phyloP scores from a whole-genome alignment of 1,140 invertebrate genomes.

The Micrasema minimum region DNA sequence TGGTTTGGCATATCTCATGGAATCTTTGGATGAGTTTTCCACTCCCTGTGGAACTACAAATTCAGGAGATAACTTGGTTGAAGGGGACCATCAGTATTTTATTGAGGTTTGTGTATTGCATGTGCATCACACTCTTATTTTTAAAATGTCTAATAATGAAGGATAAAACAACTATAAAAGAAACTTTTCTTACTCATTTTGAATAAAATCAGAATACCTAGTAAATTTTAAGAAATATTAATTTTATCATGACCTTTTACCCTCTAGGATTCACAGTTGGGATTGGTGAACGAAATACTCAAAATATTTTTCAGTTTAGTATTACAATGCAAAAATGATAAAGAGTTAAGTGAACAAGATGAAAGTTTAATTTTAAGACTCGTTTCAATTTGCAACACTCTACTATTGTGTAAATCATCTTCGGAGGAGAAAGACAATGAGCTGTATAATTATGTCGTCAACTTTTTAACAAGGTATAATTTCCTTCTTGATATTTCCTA shows the following conservation, averaged over 20 bases:
- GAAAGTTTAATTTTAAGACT: conserved; percentile 79
- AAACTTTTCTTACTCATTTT: too few species aligned
- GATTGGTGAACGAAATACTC: conserved; percentile 83
- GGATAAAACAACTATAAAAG: too few species aligned
- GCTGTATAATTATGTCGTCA: conserved; percentile 76
- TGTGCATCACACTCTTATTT: background rate
- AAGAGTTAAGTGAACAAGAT: conserved; percentile 72
- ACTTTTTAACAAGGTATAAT: conserved; percentile 69
- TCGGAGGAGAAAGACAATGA: conserved; percentile 74
- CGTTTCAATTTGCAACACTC: conserved; percentile 76
- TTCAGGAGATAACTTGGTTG: conserved; percentile 48
- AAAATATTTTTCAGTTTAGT: conserved; percentile 93
- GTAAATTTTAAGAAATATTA: too few species aligned
- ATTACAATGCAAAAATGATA: conserved; percentile 62
- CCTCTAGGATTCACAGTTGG: conserved; percentile 73
- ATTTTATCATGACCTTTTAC: too few species aligned
- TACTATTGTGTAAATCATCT: conserved; percentile 74
- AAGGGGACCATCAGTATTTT: conserved; percentile 55
- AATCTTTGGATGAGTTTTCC: conserved; percentile 75
- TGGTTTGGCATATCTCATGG: conserved; percentile 83
- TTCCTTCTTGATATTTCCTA: too few species aligned
- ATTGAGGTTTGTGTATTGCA: conserved; percentile 54
- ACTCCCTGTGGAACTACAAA: too few species aligned
- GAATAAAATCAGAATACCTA: too few species aligned
- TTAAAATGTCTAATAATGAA: too few species aligned